Base-by-base conservation (phyloP, 1,140 invertebrate genomes). In the Caenorhabditis remanei region DNA sequence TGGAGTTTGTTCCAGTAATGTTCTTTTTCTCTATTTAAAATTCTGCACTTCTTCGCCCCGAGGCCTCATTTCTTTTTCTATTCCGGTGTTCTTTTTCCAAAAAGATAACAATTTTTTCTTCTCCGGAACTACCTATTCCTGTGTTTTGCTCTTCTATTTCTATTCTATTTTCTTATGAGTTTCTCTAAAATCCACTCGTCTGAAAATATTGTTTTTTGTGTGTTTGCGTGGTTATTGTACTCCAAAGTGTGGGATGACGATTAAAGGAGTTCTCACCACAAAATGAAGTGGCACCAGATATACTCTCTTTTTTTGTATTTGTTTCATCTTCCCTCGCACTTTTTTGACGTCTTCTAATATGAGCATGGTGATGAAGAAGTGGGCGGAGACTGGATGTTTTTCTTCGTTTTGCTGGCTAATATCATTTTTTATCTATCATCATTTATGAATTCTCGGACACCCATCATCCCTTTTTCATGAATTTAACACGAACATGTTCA, bases 281-380 rank as follows among this genome's bases (percentile, higher is more conserved):
- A 71, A 71, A 71, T 71, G 65, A 71, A 71, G 41, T 71, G 65
- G 11, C 50, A 14, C 50, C 21, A n/a, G 21, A n/a, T 40, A 71
- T 14, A 71, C 19, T 46, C 16, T 43, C 16, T 43, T n/a, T 19
- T 43, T 71, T 43, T 71, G 8, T 24, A 32, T 14, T 43, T 46
- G 43, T 46, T 46, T 40, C 4, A 71, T 71, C 41, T 43, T 43
- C 40, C 65, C 41, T 13, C 65, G 41, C 65, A 71, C 65, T 71
- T 71, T 71, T 43, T 71, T 71, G 65, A 71, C 65, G 65, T 71
- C 40, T 43, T 43, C 41, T 13, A n/a, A 16, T 41, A 43, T 40
- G 61, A 65, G 8, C 40, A 41, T 71, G 19, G 14, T 71, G 40
- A 46, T 19, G 40, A 71, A n/a, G 32, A 71, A 43, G 16, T 43